phyloP scores from a whole-genome alignment of 1,140 invertebrate species.

The Neodiprion virginianus region DNA sequence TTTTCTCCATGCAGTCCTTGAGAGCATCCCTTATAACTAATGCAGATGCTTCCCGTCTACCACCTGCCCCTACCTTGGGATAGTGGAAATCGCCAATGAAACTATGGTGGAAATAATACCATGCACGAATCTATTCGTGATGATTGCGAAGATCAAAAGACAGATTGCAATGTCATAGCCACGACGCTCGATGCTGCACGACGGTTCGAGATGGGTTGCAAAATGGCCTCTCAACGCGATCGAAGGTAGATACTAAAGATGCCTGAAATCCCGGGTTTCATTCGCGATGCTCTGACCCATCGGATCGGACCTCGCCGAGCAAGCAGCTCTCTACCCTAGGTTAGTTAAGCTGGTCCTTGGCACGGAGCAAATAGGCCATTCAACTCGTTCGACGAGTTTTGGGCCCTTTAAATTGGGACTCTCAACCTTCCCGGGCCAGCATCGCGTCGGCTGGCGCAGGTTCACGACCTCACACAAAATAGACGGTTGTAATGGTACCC shows the following conservation, averaged over 20 bases:
- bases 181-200: too few relatives aligned
- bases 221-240: too few relatives aligned
- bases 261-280: neutral
- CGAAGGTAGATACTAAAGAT: neutral
- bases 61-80: neutral
- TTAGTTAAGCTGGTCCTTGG: slow-evolving; percentile 2
- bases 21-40: neutral
- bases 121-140: neutral
- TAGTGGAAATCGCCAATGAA: neutral
- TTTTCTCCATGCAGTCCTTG: neutral
- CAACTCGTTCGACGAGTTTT: slow-evolving; percentile 43
- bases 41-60: neutral
- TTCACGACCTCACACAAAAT: slow-evolving; percentile 29
- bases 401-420: slow-evolving; percentile 34
- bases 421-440: neutral
- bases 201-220: too few relatives aligned
- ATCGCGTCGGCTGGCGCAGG: slow-evolving; percentile 20
- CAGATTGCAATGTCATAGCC: too few relatives aligned
- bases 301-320: neutral
- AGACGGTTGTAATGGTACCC: slow-evolving; percentile 1
- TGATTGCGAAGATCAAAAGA: neutral
- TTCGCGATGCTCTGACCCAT: neutral
- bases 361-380: slow-evolving; percentile 30
- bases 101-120: neutral
- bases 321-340: neutral